These are phyloP conservation scores for Intellagama lesueurii DNA, from an alignment of 2,797 vertebrate genomes.

Conservation along the genomic window DNA sequence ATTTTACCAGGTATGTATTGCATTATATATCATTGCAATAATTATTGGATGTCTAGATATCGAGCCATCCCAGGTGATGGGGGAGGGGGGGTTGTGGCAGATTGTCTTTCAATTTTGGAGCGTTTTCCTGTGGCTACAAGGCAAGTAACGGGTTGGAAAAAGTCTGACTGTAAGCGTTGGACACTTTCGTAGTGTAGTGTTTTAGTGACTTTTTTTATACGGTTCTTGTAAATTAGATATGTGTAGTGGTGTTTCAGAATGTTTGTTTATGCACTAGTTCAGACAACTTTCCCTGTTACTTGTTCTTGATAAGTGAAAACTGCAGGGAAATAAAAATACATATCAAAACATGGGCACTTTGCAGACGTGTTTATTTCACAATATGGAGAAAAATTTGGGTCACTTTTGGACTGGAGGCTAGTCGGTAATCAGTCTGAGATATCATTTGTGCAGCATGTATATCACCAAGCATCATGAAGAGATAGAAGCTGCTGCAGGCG, in stretches of 20 bases:
- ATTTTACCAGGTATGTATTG: slow-evolving; percentile 87
- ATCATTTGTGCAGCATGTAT: background rate
- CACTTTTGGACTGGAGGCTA: background rate
- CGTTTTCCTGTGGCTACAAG: slow-evolving; percentile 88
- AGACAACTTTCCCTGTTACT: slow-evolving; percentile 93
- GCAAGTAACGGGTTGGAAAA: slow-evolving; percentile 91
- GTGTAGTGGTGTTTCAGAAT: slow-evolving; percentile 88
- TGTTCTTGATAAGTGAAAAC: slow-evolving; percentile 91
- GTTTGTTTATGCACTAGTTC: slow-evolving; percentile 89
- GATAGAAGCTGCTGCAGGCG: background rate
- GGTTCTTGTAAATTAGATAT: slow-evolving; percentile 87
- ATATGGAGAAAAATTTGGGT: slow-evolving; percentile 54
- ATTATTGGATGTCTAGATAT: slow-evolving; percentile 85
- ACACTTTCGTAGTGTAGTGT: slow-evolving; percentile 86
- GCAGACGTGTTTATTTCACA: slow-evolving; percentile 81
- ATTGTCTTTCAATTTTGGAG: slow-evolving; percentile 84
- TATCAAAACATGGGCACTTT: slow-evolving; percentile 82
- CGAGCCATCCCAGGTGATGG: slow-evolving; percentile 82
- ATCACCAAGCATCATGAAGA: background rate
- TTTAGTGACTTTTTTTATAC: slow-evolving; percentile 90
- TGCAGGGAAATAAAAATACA: slow-evolving; percentile 93
- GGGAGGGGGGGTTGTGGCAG: slow-evolving; percentile 80
- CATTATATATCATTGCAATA: slow-evolving; percentile 85
- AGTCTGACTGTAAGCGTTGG: slow-evolving; percentile 87
- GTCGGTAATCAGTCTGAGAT: background rate